A percentile compares a stretch with the other conserved stretches of the same genome.
Conservation (phyloP, 2,888 invertebrate species). For the Theretra japonica region DNA sequence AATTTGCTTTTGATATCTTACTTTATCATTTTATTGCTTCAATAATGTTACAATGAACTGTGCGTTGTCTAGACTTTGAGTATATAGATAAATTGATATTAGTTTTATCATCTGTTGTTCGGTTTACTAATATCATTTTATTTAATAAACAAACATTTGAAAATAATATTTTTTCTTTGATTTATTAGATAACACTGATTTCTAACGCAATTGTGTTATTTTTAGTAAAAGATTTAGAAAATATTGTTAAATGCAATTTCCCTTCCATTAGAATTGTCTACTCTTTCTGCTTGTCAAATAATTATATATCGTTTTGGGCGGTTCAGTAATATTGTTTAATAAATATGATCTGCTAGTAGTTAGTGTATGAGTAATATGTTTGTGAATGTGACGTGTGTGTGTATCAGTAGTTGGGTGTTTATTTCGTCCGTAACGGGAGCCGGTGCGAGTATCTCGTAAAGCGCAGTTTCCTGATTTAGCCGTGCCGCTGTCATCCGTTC, state of each 20-base stretch:
- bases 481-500: conserved; percentile 40
- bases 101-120: too few relatives aligned
- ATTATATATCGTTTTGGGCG: too few relatives aligned
- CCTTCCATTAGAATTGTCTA: too few relatives aligned
- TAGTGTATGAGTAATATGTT: neutral
- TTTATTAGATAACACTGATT: too few relatives aligned
- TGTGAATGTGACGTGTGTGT: neutral
- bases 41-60: conserved; percentile 4
- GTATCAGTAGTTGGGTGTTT: conserved; percentile 36
- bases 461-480: conserved; percentile 70
- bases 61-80: conserved; percentile 3
- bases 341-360: neutral
- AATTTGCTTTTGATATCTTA: neutral
- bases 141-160: too few relatives aligned
- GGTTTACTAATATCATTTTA: too few relatives aligned
- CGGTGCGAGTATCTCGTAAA: conserved; percentile 48
- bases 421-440: conserved; percentile 47
- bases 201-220: too few relatives aligned
- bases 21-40: conserved; percentile 1
- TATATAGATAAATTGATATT: neutral
- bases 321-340: neutral
- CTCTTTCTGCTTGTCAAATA: too few relatives aligned
- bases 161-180: too few relatives aligned
- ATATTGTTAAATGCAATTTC: too few relatives aligned
- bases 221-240: too few relatives aligned